phyloP scores from a whole-genome alignment of 2,888 invertebrate species.

The Linyphia triangularis region DNA sequence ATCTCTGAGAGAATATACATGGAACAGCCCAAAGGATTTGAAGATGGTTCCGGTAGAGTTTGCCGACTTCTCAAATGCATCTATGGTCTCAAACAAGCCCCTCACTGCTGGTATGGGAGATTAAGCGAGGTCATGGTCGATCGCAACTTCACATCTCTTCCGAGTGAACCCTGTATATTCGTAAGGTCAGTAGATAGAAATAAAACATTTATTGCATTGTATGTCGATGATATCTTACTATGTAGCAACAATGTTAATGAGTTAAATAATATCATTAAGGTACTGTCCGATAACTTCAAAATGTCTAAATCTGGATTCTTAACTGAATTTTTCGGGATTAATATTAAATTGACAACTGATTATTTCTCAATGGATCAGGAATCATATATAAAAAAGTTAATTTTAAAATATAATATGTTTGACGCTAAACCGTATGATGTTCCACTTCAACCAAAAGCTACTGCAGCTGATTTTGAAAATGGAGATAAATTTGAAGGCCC shows the following conservation, averaged over 20 bases:
- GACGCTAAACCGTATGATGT: neutral
- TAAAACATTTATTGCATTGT: too few relatives aligned
- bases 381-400: neutral
- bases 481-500: neutral
- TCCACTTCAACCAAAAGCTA: neutral
- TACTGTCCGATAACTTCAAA: neutral
- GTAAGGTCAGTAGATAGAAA: too few relatives aligned
- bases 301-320: neutral
- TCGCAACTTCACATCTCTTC: too few relatives aligned
- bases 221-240: too few relatives aligned
- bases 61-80: neutral
- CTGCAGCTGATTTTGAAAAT: neutral
- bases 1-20: neutral
- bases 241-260: too few relatives aligned
- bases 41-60: neutral
- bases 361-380: too few relatives aligned
- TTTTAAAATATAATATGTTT: neutral
- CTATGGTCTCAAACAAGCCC: neutral
- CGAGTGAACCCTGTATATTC: too few relatives aligned
- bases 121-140: too few relatives aligned
- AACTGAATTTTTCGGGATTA: neutral
- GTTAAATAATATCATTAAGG: neutral
- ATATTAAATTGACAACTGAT: neutral
- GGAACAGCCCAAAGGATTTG: neutral
- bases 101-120: too few relatives aligned